These are phyloP conservation scores for Musca domestica DNA, from an alignment of 1,140 invertebrate species.

Conservation along the genomic window DNA sequence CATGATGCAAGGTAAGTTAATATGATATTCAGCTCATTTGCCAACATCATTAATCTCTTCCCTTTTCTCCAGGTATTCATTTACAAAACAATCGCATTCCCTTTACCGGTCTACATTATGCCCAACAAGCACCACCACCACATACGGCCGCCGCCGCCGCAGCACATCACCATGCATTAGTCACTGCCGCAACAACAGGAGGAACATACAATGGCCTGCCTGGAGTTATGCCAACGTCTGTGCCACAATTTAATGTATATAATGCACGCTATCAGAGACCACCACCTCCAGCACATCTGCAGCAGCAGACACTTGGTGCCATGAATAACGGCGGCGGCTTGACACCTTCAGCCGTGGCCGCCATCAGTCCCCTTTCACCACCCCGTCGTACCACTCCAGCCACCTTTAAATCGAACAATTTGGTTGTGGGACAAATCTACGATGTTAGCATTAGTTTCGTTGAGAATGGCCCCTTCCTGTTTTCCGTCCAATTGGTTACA, in stretches of 20 bases:
- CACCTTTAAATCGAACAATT: constrained; percentile 60
- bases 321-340: constrained; percentile 17
- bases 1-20: constrained; percentile 21
- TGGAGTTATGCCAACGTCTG: constrained; percentile 30
- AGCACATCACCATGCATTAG: neutral
- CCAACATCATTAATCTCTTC: neutral
- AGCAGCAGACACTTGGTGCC: constrained; percentile 25
- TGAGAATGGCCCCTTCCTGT: constrained; percentile 71
- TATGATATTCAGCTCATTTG: neutral
- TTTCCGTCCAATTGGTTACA: constrained; percentile 68
- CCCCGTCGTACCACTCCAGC: constrained; percentile 47
- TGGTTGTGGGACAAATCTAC: constrained; percentile 55
- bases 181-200: constrained; percentile 8
- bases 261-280: constrained; percentile 24
- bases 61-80: constrained; percentile 12
- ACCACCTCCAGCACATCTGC: constrained; percentile 17
- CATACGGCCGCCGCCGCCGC: too few species aligned
- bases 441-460: constrained; percentile 70
- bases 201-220: constrained; percentile 31
- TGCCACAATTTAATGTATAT: constrained; percentile 7
- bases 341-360: neutral
- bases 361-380: constrained; percentile 18
- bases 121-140: constrained; percentile 1
- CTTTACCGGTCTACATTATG: constrained; percentile 20
- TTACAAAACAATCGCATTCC: constrained; percentile 24